phyloP scores from a whole-genome alignment of 2,888 invertebrate genomes.

The Neoscelio sp. region DNA sequence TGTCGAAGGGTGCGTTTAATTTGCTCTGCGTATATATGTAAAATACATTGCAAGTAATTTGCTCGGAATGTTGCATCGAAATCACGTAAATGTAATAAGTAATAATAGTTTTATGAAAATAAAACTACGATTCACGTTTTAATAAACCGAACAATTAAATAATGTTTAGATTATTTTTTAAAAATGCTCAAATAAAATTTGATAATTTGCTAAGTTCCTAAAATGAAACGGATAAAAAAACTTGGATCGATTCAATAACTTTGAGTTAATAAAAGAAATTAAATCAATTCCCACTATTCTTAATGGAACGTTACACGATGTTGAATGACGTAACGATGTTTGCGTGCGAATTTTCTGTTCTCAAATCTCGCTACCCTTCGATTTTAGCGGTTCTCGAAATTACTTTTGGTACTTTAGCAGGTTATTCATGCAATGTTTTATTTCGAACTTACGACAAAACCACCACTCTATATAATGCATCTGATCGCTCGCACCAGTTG shows the following conservation, averaged over 20 bases:
- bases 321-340: slow-evolving; percentile 60
- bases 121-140: not conserved
- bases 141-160: too few relatives aligned
- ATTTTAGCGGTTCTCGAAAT: slow-evolving; percentile 50
- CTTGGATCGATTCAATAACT: too few relatives aligned
- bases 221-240: too few relatives aligned
- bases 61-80: slow-evolving; percentile 13
- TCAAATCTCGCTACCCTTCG: slow-evolving; percentile 45
- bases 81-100: slow-evolving; percentile 24
- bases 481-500: slow-evolving; percentile 79
- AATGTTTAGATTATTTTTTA: too few relatives aligned
- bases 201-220: too few relatives aligned
- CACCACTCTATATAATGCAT: slow-evolving; percentile 69
- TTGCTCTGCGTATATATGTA: slow-evolving; percentile 46
- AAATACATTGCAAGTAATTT: slow-evolving; percentile 44
- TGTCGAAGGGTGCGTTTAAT: slow-evolving; percentile 72
- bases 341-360: slow-evolving; percentile 61
- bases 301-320: slow-evolving; percentile 18
- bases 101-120: slow-evolving; percentile 5
- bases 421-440: slow-evolving; percentile 65
- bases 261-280: too few relatives aligned
- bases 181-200: too few relatives aligned
- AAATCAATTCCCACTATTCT: too few relatives aligned
- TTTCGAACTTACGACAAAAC: slow-evolving; percentile 69
- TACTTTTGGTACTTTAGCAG: slow-evolving; percentile 49